Evolutionary conservation across 2,113 vertebrate species (phyloP).

Genomic region (Oryzias javanicus): DNA sequence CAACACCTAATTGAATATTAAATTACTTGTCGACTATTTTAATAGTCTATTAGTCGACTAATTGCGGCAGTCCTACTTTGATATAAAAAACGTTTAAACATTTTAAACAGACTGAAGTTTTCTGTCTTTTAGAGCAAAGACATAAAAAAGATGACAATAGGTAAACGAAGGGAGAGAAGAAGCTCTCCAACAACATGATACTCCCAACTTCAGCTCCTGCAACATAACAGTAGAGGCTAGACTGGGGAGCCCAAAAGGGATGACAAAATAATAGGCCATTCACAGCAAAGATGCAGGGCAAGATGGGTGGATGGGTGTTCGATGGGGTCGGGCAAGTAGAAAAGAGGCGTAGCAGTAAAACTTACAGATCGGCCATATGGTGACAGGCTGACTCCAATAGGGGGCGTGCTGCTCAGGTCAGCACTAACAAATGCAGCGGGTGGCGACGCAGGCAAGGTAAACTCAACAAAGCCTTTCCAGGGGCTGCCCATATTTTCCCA

Average conservation of each 20-base stretch:
- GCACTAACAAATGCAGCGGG: constrained; percentile 78
- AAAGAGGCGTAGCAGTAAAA: constrained; percentile 69
- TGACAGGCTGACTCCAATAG: constrained; percentile 81
- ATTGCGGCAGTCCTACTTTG: too few species aligned
- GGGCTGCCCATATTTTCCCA: constrained; percentile 81
- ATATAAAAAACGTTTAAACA: too few species aligned
- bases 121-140: neutral
- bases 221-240: constrained; percentile 72
- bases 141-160: neutral
- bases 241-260: constrained; percentile 72
- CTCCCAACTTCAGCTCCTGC: constrained; percentile 19
- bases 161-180: accelerated
- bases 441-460: constrained; percentile 80
- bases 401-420: constrained; percentile 80
- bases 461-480: constrained; percentile 83
- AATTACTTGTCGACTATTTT: too few species aligned
- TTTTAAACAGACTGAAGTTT: neutral
- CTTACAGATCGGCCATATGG: constrained; percentile 81
- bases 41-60: too few species aligned
- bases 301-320: constrained; percentile 63
- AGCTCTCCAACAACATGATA: neutral
- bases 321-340: constrained; percentile 64
- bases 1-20: too few species aligned
- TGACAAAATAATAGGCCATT: constrained; percentile 70
- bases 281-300: constrained; percentile 69